A percentile compares a stretch with the other conserved stretches of the same genome.
Evolutionary conservation across 2,113 vertebrate species (phyloP).

Genomic region (Amia ocellicauda): DNA sequence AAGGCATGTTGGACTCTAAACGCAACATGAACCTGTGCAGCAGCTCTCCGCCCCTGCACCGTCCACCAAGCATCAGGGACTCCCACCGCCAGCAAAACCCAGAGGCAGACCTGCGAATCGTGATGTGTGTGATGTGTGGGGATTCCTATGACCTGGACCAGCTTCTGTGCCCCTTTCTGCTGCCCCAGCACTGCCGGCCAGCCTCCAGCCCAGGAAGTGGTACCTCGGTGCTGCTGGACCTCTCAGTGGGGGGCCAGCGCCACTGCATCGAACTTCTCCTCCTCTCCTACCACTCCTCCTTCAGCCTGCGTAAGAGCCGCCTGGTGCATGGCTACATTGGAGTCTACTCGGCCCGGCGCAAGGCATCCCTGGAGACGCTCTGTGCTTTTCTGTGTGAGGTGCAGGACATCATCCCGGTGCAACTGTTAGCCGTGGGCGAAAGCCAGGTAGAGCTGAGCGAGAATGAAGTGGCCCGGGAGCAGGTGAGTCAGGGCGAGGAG

Average conservation of each 20-base stretch:
- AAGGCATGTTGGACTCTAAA: constrained; percentile 79
- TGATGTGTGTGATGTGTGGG: constrained; percentile 93
- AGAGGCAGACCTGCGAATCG: constrained; percentile 81
- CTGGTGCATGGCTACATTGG: constrained; percentile 90
- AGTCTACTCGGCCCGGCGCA: constrained; percentile 85
- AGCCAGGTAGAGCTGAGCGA: constrained; percentile 73
- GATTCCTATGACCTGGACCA: constrained; percentile 83
- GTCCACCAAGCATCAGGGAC: constrained; percentile 72
- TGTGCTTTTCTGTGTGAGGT: constrained; percentile 93
- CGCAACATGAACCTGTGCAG: constrained; percentile 68
- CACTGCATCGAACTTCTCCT: constrained; percentile 80
- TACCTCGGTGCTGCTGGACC: constrained; percentile 78
- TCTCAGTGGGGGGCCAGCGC: constrained; percentile 73
- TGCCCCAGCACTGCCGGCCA: constrained; percentile 76
- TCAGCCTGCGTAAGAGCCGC: constrained; percentile 81
- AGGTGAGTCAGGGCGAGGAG: constrained; percentile 85
- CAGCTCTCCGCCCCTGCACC: constrained; percentile 59
- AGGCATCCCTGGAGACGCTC: constrained; percentile 86
- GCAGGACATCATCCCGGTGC: constrained; percentile 90
- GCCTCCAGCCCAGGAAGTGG: constrained; percentile 59
- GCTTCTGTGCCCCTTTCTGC: constrained; percentile 80
- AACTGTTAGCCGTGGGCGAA: constrained; percentile 82
- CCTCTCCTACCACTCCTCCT: constrained; percentile 90
- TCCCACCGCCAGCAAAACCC: constrained; percentile 57
- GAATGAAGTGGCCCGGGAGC: constrained; percentile 77